Base-by-base conservation (phyloP, 2,888 invertebrate genomes). In the Colletes collaris region DNA sequence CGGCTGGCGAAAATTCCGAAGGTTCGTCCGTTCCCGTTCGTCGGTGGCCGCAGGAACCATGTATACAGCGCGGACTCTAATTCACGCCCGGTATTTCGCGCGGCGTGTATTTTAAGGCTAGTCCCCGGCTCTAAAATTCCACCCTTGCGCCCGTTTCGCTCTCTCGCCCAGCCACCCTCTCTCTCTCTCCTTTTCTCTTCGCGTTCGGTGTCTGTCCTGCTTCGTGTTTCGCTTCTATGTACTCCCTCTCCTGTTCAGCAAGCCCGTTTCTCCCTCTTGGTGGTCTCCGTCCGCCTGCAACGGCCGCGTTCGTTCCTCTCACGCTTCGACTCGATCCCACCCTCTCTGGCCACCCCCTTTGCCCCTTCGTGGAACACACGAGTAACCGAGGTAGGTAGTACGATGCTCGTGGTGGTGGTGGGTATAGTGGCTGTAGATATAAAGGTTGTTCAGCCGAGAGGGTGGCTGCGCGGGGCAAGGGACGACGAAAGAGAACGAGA, bases 61-160 rank as follows among this genome's bases (percentile, higher is more conserved):
- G 78, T 79, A 77, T 85, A 74, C 75, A 4, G 16, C 77, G 65
- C 85, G 74, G 87, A 89, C 89, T 90, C 90, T 90, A 92, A 92
- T 92, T 90, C 90, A 91, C 90, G 91, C 89, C 87, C 81, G 91
- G 92, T 88, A 91, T 92, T 92, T 91, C 87, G 86, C 89, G 82
- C 88, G 87, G 87, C 87, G 86, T 90, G 90, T 92, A 91, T 92
- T 92, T 92, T 91, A 91, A 92, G 90, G 91, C 89, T 87, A 87
- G 87, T 83, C 40, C 87, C 82, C 79, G 83, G 84, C 87, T 89
- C 90, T 90, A 92, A 92, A 92, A 92, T 92, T 91, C 90, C 91
- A 90, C 88, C 90, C 90, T 86, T 84, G 81, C 44, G 44, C 88
- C 85, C 64, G 66, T 67, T 27, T 73, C 10, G 44, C 44, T 6